Conservation (phyloP, 2,113 vertebrate species). For the Centropus unirufus region DNA sequence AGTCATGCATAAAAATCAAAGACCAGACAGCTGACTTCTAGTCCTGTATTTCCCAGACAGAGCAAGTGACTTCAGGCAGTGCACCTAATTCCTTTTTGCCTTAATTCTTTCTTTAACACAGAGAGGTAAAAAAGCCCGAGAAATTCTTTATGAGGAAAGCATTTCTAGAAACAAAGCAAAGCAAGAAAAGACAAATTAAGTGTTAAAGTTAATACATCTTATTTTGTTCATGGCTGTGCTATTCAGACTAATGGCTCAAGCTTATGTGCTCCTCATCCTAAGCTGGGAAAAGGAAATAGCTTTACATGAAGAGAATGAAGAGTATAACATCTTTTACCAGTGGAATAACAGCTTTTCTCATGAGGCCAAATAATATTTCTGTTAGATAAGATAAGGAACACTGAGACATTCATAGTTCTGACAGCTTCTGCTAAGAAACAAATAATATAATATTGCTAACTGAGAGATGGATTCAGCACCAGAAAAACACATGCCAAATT, state of each 20-base stretch:
- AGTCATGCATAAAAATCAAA: background rate
- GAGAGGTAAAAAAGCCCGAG: background rate
- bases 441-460: background rate
- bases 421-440: background rate
- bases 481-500: background rate
- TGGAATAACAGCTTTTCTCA: background rate
- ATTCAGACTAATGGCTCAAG: background rate
- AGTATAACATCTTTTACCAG: background rate
- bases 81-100: background rate
- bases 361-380: background rate
- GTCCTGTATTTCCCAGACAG: background rate
- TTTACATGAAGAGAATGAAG: background rate
- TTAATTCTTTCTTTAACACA: background rate
- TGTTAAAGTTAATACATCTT: background rate
- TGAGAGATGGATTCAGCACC: background rate
- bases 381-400: background rate
- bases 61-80: background rate
- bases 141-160: background rate
- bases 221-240: background rate
- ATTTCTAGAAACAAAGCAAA: background rate
- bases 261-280: background rate
- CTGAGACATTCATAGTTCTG: background rate
- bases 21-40: background rate
- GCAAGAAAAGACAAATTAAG: background rate
- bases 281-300: background rate